Conservation (phyloP, 2,888 invertebrate species). For the Liodrosophila aerea region DNA sequence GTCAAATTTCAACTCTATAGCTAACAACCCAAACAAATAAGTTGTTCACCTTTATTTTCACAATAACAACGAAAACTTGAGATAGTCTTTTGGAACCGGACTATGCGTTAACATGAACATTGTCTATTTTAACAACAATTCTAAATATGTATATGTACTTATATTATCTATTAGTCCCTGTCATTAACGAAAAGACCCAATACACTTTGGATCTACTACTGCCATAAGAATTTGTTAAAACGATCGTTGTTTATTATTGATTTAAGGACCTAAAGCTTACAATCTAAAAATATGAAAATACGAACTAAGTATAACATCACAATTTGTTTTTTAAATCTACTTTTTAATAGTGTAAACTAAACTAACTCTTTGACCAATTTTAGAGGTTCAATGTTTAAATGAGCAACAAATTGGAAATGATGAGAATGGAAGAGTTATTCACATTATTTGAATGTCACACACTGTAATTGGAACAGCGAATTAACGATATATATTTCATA, state of each 20-base stretch:
- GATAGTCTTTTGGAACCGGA: conserved; percentile 23
- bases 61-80: conserved; percentile 9
- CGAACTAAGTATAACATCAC: conserved; percentile 31
- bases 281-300: conserved; percentile 3
- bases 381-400: too few species aligned
- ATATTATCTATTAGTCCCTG: conserved; percentile 14
- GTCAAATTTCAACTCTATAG: conserved; percentile 25
- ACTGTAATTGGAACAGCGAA: background rate
- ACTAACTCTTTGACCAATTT: too few species aligned
- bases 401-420: too few species aligned
- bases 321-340: conserved; percentile 5
- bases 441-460: too few species aligned
- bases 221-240: conserved; percentile 9
- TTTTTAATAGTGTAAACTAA: too few species aligned
- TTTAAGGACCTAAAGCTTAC: conserved; percentile 1
- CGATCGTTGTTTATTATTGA: conserved; percentile 6
- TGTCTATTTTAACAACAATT: conserved; percentile 17
- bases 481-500: too few species aligned
- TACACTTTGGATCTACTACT: background rate
- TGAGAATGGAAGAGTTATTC: background rate
- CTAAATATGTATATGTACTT: conserved; percentile 14
- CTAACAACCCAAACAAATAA: conserved; percentile 33
- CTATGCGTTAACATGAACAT: conserved; percentile 8
- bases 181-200: conserved; percentile 21
- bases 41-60: conserved; percentile 7